These are phyloP conservation scores for Danio albolineatus DNA, from an alignment of 2,797 vertebrate species.

Conservation along the genomic window DNA sequence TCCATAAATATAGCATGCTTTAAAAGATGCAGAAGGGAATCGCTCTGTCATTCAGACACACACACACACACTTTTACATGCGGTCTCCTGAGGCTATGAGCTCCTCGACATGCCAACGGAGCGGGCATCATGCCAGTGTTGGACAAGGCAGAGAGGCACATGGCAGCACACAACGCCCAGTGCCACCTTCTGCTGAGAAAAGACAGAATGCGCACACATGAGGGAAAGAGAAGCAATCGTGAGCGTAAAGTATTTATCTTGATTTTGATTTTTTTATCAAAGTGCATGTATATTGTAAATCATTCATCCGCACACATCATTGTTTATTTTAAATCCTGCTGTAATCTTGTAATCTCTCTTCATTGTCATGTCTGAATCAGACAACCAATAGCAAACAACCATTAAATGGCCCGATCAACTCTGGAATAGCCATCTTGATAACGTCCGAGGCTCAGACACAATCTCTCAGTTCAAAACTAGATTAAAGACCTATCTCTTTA, in stretches of 20 bases:
- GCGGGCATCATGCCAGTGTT: slow-evolving; percentile 54
- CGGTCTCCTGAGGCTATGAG: slow-evolving; percentile 45
- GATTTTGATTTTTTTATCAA: too few relatives aligned
- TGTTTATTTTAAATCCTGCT: too few relatives aligned
- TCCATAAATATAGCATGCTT: slow-evolving; percentile 40
- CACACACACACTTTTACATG: slow-evolving; percentile 1
- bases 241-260: not conserved
- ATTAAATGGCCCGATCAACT: too few relatives aligned
- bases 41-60: not conserved
- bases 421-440: too few relatives aligned
- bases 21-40: slow-evolving; percentile 32
- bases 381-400: too few relatives aligned
- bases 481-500: too few relatives aligned
- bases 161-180: slow-evolving; percentile 62
- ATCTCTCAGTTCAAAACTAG: too few relatives aligned
- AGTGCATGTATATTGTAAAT: too few relatives aligned
- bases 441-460: too few relatives aligned
- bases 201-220: slow-evolving; percentile 26
- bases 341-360: too few relatives aligned
- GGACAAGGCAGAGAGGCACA: slow-evolving; percentile 58
- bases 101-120: slow-evolving; percentile 49
- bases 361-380: too few relatives aligned
- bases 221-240: slow-evolving; percentile 3
- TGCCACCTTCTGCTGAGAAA: slow-evolving; percentile 61
- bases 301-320: too few relatives aligned